Conservation (phyloP, 1,140 invertebrate species). For the Lethrus apterus region DNA sequence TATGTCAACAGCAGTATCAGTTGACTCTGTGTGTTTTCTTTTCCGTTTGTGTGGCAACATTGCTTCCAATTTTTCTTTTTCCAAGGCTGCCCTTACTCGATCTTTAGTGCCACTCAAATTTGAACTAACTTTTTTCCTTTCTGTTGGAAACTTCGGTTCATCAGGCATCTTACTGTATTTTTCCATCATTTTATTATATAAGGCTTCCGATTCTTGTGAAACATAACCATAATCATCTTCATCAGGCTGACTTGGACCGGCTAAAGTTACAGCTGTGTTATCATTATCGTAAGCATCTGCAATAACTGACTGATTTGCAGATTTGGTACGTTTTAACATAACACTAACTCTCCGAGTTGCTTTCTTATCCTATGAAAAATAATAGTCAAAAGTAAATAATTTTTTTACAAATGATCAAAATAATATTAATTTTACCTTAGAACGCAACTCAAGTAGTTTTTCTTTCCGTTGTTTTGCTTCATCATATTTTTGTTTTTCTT, state of each 20-base stretch:
- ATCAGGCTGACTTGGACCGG: conserved; percentile 69
- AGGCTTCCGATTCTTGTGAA: conserved; percentile 69
- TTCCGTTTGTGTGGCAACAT: conserved; percentile 57
- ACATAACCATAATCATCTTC: conserved; percentile 88
- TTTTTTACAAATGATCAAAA: not conserved
- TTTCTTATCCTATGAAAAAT: conserved; percentile 45
- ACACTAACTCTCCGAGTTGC: conserved; percentile 50
- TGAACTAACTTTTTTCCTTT: conserved; percentile 39
- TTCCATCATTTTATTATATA: conserved; percentile 77
- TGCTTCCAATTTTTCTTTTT: conserved; percentile 65
- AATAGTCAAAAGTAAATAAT: not conserved
- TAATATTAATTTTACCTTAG: conserved; percentile 50
- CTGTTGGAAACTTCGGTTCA: conserved; percentile 51
- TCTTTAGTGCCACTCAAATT: conserved; percentile 58
- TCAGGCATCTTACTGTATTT: conserved; percentile 68
- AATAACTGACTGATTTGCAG: conserved; percentile 78
- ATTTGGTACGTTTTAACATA: conserved; percentile 73
- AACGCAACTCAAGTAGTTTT: conserved; percentile 62
- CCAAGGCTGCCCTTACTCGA: conserved; percentile 66
- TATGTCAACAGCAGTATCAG: conserved; percentile 24
- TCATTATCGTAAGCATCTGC: conserved; percentile 71
- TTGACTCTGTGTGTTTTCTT: conserved; percentile 44
- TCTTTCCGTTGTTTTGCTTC: conserved; percentile 58
- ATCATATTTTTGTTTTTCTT: conserved; percentile 58
- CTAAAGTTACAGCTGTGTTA: conserved; percentile 65